These are phyloP conservation scores for Clarias platycephalus DNA, from an alignment of 2,797 vertebrate species.

Conservation along the genomic window DNA sequence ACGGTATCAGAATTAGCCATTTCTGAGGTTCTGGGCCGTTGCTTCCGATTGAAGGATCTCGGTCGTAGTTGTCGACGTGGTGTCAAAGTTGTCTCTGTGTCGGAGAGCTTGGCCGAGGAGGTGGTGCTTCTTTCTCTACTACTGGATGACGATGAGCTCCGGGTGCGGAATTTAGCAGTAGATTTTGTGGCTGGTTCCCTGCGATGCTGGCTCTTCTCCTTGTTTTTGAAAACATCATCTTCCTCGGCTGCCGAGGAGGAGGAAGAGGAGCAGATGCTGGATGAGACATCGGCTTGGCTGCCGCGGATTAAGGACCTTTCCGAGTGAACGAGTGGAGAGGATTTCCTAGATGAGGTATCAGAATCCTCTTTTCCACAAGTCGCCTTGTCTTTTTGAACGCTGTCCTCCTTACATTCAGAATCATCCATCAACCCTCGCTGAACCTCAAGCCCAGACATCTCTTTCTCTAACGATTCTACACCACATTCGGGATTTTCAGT, in stretches of 20 bases:
- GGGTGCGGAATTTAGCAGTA: slow-evolving; percentile 65
- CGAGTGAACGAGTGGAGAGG: slow-evolving; percentile 19
- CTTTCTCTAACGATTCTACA: slow-evolving; percentile 5
- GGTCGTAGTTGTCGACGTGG: slow-evolving; percentile 20
- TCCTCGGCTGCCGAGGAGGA: slow-evolving; percentile 62
- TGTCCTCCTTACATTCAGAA: not conserved
- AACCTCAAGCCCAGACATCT: slow-evolving; percentile 3
- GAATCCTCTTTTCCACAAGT: slow-evolving; percentile 25
- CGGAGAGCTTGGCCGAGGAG: slow-evolving; percentile 27
- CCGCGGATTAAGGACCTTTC: slow-evolving; percentile 10
- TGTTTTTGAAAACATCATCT: slow-evolving; percentile 12
- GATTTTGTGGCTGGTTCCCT: slow-evolving; percentile 66
- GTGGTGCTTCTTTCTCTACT: slow-evolving; percentile 61
- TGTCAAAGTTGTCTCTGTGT: slow-evolving; percentile 34
- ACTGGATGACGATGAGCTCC: slow-evolving; percentile 68
- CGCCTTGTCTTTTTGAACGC: not conserved
- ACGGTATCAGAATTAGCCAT: slow-evolving; percentile 80
- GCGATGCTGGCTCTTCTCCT: slow-evolving; percentile 65
- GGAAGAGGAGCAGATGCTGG: slow-evolving; percentile 58
- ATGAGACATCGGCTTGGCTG: slow-evolving; percentile 36
- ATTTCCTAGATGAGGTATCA: slow-evolving; percentile 24
- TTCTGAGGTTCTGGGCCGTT: slow-evolving; percentile 52
- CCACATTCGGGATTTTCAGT: not conserved
- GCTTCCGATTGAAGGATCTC: slow-evolving; percentile 47
- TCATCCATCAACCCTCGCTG: not conserved